A percentile compares a stretch with the other conserved stretches of the same genome.
Evolutionary conservation across 2,888 invertebrate genomes (phyloP).

Genomic region (Idaea aversata): DNA sequence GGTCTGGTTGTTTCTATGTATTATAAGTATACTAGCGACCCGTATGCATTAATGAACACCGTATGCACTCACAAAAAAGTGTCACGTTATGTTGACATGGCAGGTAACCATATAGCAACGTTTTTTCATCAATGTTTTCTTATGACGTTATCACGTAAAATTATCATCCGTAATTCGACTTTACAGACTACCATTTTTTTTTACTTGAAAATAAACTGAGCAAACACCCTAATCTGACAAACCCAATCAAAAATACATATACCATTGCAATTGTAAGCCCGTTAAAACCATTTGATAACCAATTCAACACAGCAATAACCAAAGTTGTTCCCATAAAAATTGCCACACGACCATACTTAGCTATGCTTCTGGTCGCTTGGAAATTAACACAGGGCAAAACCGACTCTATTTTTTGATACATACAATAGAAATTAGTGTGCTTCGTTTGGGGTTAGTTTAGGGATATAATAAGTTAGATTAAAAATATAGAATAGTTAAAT

Average conservation of each 20-base stretch:
- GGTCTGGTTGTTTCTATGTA: too few species aligned
- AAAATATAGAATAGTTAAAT: conserved; percentile 38
- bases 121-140: too few species aligned
- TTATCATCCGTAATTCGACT: too few species aligned
- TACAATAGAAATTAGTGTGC: neutral
- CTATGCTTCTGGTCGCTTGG: conserved; percentile 37
- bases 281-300: conserved; percentile 35
- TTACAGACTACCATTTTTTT: neutral
- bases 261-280: conserved; percentile 23
- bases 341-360: conserved; percentile 67
- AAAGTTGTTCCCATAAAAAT: conserved; percentile 65
- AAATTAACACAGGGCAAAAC: conserved; percentile 7
- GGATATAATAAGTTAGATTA: conserved; percentile 10
- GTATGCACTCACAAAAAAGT: too few species aligned
- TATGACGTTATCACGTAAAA: too few species aligned
- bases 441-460: neutral
- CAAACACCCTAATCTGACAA: conserved; percentile 6
- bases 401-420: neutral
- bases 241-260: neutral
- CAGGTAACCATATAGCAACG: too few species aligned
- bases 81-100: too few species aligned
- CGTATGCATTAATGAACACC: too few species aligned
- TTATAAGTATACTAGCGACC: too few species aligned
- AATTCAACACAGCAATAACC: conserved; percentile 39
- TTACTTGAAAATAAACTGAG: neutral